Evolutionary conservation across 2,113 vertebrate genomes (phyloP).

Genomic region (Eira barbara): DNA sequence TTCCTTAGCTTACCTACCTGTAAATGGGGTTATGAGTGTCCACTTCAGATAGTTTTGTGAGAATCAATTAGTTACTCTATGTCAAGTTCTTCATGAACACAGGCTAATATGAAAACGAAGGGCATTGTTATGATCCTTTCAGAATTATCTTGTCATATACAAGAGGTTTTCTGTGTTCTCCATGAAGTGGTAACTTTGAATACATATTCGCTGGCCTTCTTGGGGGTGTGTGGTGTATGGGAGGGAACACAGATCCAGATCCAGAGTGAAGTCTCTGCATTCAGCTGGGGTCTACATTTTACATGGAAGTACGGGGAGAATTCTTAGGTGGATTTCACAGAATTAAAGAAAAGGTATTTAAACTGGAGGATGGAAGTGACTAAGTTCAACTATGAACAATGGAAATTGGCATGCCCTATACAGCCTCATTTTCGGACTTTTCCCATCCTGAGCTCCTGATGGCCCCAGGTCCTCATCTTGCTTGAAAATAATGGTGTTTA

Average conservation of each 20-base stretch:
- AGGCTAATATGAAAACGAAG: not conserved
- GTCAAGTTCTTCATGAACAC: not conserved
- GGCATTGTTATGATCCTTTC: not conserved
- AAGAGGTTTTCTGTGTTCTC: not conserved
- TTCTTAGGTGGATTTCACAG: not conserved
- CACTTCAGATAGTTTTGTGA: not conserved
- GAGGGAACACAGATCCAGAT: not conserved
- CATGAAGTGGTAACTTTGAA: not conserved
- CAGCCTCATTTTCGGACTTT: not conserved
- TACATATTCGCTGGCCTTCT: not conserved
- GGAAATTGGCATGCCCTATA: not conserved
- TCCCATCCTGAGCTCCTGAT: not conserved
- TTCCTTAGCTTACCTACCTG: not conserved
- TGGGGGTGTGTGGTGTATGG: not conserved
- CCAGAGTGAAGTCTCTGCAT: not conserved
- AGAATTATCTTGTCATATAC: not conserved
- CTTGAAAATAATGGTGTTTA: not conserved
- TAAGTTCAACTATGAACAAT: not conserved
- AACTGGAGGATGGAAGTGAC: not conserved
- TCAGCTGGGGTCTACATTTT: not conserved
- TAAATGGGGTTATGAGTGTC: not conserved
- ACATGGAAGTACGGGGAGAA: not conserved
- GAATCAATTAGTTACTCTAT: not conserved
- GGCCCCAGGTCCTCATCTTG: not conserved
- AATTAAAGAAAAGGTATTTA: not conserved